These are phyloP conservation scores for Remorina albescens DNA, from an alignment of 2,797 vertebrate species.

Conservation along the genomic window DNA sequence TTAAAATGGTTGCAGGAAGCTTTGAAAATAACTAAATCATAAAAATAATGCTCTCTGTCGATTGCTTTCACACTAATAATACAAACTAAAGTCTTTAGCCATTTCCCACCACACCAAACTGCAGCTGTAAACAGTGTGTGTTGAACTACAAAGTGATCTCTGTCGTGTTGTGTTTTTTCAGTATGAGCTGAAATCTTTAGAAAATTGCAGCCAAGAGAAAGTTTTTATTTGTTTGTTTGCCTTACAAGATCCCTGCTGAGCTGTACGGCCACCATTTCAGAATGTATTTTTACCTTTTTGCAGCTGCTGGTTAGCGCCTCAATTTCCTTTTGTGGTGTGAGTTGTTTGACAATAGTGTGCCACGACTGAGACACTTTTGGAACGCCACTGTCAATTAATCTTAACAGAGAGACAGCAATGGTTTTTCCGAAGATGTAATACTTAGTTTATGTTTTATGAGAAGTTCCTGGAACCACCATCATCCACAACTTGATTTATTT, in stretches of 20 bases:
- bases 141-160: neutral
- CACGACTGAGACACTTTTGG: neutral
- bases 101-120: neutral
- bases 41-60: neutral
- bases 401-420: neutral
- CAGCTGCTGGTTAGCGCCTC: neutral
- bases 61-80: neutral
- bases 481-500: neutral
- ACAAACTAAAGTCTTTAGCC: neutral
- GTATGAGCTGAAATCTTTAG: neutral
- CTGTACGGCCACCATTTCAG: neutral
- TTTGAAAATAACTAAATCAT: neutral
- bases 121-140: neutral
- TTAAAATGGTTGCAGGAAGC: neutral
- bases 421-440: neutral
- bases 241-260: neutral
- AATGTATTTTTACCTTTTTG: neutral
- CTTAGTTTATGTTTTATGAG: neutral
- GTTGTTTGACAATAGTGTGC: neutral
- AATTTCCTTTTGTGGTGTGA: neutral
- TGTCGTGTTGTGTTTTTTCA: neutral
- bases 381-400: neutral
- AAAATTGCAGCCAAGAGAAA: neutral
- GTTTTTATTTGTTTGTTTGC: neutral
- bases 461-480: neutral